Evolutionary conservation across 2,888 invertebrate genomes (phyloP).

Genomic region (Drosophila mayaguana): DNA sequence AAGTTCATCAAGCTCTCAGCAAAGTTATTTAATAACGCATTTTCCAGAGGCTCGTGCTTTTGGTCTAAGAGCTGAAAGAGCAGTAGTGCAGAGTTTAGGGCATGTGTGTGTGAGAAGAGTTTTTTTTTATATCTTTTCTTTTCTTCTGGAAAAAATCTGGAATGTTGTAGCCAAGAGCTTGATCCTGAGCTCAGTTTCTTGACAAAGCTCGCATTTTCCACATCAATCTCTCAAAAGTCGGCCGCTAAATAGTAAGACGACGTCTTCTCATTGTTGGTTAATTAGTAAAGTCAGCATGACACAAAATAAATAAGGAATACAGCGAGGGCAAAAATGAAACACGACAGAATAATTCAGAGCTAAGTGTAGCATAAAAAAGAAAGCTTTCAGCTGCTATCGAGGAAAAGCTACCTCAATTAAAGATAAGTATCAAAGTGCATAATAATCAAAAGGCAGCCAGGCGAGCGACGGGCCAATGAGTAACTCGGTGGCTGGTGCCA

Average conservation of each 20-base stretch:
- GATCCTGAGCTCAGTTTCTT: not conserved
- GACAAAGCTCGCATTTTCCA: not conserved
- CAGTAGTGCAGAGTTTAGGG: not conserved
- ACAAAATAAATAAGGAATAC: not conserved
- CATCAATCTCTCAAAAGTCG: not conserved
- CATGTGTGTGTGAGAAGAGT: not conserved
- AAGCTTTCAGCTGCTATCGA: slow-evolving; percentile 43
- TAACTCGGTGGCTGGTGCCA: slow-evolving; percentile 26
- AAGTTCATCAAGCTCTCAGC: not conserved
- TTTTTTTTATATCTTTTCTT: not conserved
- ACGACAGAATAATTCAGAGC: slow-evolving; percentile 32
- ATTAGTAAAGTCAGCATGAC: slow-evolving; percentile 11
- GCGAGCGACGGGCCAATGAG: slow-evolving; percentile 70
- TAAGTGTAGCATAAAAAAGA: slow-evolving; percentile 49
- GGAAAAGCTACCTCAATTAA: slow-evolving; percentile 75
- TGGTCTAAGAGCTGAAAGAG: not conserved
- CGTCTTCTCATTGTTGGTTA: not conserved
- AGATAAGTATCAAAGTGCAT: slow-evolving; percentile 81
- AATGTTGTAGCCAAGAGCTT: not conserved
- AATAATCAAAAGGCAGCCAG: slow-evolving; percentile 76
- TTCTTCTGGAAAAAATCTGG: not conserved
- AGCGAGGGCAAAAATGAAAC: slow-evolving; percentile 1
- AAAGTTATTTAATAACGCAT: slow-evolving; percentile 7
- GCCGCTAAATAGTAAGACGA: not conserved
- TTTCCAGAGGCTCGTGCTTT: not conserved